Evolutionary conservation across 2,888 invertebrate species (phyloP), one percentile per base, ranked within the genome.

Genomic region (Polyploca ridens): DNA sequence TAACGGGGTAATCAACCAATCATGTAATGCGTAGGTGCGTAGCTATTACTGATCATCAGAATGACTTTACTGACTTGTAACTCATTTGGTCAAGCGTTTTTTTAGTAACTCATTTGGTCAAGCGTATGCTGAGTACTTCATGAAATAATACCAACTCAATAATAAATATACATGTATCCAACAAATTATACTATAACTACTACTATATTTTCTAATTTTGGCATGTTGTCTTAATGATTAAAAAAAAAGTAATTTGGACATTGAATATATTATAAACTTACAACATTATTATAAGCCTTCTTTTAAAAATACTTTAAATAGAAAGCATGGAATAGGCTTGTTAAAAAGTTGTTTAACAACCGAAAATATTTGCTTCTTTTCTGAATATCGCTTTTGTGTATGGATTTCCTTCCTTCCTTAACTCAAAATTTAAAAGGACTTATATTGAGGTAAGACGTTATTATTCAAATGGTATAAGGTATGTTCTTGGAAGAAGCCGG

Each of bases 381-480:
- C 19, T 54, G 19, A 54, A 54, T 54, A 54, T 19, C 16, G n/a
- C 19, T 54, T 54, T 54, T 54, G 49, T 54, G 8, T 54, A 16
- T 1, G 49, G 49, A 16, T 54, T 54, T 54, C 49, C 49, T 54
- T 54, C 5, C 54, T 54, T 16, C 14, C 14, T n/a, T n/a, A 46
- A 44, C 2, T 16, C 16, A 44, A 69, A 69, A 72, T 71, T 70
- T 41, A 66, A 69, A 69, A 71, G 69, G 3, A 58, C 58, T 67
- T 7, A 66, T 76, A 74, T 69, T 68, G 67, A 70, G 69, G 71
- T 73, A 76, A 83, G 81, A 80, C 74, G 71, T 71, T 74, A 80
- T 85, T 85, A 85, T 85, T 85, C 82, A 82, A 85, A 88, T 83
- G 77, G 79, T 78, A 85, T 82, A 80, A 54, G 54, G 35, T 27